Conservation (phyloP, 92 coral and sea anemone species). For the Isaurus tuberculatus region DNA sequence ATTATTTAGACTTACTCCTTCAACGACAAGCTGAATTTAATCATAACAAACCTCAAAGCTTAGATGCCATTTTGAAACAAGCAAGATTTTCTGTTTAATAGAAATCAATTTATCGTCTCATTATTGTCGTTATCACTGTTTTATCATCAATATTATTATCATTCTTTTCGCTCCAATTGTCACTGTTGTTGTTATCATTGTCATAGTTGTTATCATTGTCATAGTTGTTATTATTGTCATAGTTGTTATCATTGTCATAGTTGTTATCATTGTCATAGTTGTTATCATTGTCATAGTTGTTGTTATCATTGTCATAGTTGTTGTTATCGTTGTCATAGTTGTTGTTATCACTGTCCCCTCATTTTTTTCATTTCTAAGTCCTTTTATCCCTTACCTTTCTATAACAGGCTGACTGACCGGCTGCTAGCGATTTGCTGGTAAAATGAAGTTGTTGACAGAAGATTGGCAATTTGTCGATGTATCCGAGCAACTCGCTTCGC, state of each 20-base stretch:
- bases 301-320: neutral
- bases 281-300: neutral
- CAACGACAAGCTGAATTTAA: too few species aligned
- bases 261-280: neutral
- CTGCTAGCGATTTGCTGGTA: constrained; percentile 87
- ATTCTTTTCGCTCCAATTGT: neutral
- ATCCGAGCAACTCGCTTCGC: constrained; percentile 72
- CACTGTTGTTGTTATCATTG: neutral
- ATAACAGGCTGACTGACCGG: constrained; percentile 90
- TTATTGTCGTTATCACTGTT: neutral
- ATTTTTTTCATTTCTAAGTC: neutral
- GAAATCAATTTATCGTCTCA: too few species aligned
- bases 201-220: neutral
- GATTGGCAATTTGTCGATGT: constrained; percentile 84
- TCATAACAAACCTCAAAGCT: too few species aligned
- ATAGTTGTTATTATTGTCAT: too few species aligned
- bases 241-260: neutral
- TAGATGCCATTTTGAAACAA: too few species aligned
- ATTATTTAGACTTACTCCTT: too few species aligned
- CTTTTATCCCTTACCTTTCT: constrained; percentile 68
- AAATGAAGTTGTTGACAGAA: constrained; percentile 91
- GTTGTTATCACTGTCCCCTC: neutral
- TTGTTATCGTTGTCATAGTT: neutral
- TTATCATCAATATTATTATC: neutral
- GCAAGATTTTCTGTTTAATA: too few species aligned